Evolutionary conservation across 2,888 invertebrate species (phyloP).

Genomic region (Monoplex corrugatus): DNA sequence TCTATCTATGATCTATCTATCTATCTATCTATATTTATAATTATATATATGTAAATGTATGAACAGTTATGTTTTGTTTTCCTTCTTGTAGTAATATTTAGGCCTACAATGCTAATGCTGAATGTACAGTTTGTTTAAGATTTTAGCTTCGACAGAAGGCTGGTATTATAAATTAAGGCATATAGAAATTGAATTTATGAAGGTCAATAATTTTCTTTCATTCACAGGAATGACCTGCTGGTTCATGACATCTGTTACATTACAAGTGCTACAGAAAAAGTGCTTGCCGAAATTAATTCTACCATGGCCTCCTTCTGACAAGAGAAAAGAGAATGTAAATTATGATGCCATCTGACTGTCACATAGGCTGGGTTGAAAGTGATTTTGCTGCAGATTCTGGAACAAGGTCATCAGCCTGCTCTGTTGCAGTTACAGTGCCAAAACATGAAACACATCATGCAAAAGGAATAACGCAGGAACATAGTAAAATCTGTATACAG

Average conservation of each 20-base stretch:
- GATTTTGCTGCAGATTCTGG: background rate
- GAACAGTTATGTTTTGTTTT: no score
- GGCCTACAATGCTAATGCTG: no score
- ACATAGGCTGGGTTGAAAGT: background rate
- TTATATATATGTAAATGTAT: no score
- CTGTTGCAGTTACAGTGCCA: background rate
- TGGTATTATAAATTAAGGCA: no score
- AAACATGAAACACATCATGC: background rate
- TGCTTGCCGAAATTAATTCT: no score
- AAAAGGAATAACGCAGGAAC: background rate
- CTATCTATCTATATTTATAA: no score
- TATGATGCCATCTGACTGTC: slow-evolving; percentile 37
- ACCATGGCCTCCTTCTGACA: no score
- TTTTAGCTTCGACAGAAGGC: no score
- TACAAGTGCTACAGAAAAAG: background rate
- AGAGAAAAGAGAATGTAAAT: background rate
- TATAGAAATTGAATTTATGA: background rate
- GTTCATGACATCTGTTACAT: background rate
- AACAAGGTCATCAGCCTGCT: background rate
- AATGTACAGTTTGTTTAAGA: no score
- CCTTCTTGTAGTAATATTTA: no score
- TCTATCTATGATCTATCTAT: no score
- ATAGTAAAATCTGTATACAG: background rate
- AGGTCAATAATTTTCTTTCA: background rate
- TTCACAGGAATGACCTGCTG: background rate